Base-by-base conservation (phyloP, 1,140 invertebrate genomes). In the Dreissena rostriformis region DNA sequence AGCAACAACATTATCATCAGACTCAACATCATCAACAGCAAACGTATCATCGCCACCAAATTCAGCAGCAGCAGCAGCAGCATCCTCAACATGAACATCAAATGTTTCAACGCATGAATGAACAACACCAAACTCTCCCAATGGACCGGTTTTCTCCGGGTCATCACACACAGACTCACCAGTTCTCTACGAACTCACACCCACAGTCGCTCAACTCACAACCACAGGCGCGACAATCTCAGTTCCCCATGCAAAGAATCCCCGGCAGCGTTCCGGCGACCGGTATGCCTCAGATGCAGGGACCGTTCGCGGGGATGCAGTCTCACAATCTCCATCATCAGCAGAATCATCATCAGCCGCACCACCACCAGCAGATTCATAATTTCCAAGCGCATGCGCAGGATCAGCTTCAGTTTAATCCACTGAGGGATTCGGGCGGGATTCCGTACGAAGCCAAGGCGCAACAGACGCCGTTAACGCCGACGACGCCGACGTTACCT, bases 21-120 rank as follows among this genome's bases (percentile, higher is more conserved):
- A 17, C 1, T 26, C 29, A 68, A 39, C 19, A 22, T 19, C 67
- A 4, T 17, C 29, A 68, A 7, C 26, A 68, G 6, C 19, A 28
- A 39, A 8, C 10, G 67, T 26, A 68, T 26, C 19, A 68, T 22
- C 29, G 26, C 5, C 4, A 68, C 24, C 19, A 22, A 26, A 17
- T 22, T 19, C 67, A 68, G 67, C 67, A 68, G 67, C 67, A 68
- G 29, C 29, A 68, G 24, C 67, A 68, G 4, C 67, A 4, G 4
- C 29, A 17, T 5, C 67, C 19, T 22, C 67, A 68, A 68, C 67
- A 68, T 22, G 15, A 68, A 68, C 26, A 22, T 8, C 67, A 68
- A 68, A 19, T 22, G 26, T 5, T 28, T 26, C 67, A 68, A 17
- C 61, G 24, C 19, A n/a, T n/a, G 24, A n/a, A 63, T n/a, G 7